A percentile compares a stretch with the other conserved stretches of the same genome.
phyloP scores from a whole-genome alignment of 2,797 vertebrate species.

The Pangasius macronema region DNA sequence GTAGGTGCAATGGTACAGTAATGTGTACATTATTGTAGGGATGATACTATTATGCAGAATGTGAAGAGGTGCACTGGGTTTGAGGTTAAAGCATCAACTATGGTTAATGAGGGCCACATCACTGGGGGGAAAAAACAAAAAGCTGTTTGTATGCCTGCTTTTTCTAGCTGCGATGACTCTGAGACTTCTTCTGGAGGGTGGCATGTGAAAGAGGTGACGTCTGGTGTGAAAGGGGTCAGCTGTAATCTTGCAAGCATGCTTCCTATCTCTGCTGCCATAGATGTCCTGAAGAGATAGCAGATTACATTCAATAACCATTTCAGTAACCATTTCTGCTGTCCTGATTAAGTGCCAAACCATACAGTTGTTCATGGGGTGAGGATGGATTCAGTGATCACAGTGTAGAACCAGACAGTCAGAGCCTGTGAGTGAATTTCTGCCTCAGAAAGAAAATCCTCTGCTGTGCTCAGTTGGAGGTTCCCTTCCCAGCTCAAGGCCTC shows the following conservation, averaged over 20 bases:
- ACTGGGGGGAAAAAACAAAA: not conserved
- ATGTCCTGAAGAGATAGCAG: not conserved
- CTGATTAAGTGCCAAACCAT: not conserved
- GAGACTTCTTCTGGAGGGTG: not conserved
- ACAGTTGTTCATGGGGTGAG: not conserved
- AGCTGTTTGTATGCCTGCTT: not conserved
- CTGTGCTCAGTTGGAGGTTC: not conserved
- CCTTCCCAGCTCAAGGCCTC: not conserved
- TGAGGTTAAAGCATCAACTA: not conserved
- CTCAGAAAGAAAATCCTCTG: not conserved
- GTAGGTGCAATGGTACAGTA: not conserved
- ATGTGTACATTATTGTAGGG: not conserved
- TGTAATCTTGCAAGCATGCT: not conserved
- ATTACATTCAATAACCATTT: not conserved
- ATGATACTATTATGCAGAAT: not conserved
- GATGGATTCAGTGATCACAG: not conserved
- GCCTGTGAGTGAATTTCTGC: not conserved
- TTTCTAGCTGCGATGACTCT: not conserved
- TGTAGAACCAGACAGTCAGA: not conserved
- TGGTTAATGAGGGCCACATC: not conserved
- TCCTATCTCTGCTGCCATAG: not conserved
- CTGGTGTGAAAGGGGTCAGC: not conserved
- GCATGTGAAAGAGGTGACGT: not conserved
- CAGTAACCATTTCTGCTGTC: not conserved
- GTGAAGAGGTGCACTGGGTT: not conserved